Conservation (phyloP, 2,113 vertebrate species). For the Antechinus flavipes region DNA sequence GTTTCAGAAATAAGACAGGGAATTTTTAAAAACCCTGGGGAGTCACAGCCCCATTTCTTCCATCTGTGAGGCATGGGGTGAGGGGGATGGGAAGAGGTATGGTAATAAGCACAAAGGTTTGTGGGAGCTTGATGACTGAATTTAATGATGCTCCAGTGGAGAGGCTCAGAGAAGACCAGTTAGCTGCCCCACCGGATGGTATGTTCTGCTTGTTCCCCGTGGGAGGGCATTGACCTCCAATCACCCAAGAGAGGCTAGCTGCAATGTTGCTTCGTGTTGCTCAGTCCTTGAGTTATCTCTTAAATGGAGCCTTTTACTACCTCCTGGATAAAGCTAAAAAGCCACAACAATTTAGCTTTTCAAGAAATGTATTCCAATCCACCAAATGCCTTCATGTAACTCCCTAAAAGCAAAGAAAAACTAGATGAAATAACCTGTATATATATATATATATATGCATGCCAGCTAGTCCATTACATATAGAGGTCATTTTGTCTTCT, state of each 20-base stretch:
- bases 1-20: constrained; percentile 78
- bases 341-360: neutral
- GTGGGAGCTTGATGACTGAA: constrained; percentile 76
- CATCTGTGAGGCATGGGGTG: constrained; percentile 82
- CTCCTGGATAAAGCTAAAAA: neutral
- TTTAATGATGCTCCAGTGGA: constrained; percentile 66
- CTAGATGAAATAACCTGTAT: neutral
- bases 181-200: constrained; percentile 17
- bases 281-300: neutral
- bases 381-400: neutral
- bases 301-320: constrained; percentile 10
- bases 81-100: neutral
- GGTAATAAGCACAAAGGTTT: constrained; percentile 66
- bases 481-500: too few species aligned
- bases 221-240: constrained; percentile 12
- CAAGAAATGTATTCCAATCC: neutral
- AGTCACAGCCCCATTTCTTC: constrained; percentile 86
- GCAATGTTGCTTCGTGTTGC: neutral
- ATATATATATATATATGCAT: too few species aligned
- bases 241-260: neutral
- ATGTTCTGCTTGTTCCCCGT: constrained; percentile 4
- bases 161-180: constrained; percentile 45
- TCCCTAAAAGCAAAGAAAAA: neutral
- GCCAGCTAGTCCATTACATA: too few species aligned
- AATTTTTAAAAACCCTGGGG: constrained; percentile 85